phyloP scores from a whole-genome alignment of 2,113 vertebrate genomes.

The Alectura lathami region DNA sequence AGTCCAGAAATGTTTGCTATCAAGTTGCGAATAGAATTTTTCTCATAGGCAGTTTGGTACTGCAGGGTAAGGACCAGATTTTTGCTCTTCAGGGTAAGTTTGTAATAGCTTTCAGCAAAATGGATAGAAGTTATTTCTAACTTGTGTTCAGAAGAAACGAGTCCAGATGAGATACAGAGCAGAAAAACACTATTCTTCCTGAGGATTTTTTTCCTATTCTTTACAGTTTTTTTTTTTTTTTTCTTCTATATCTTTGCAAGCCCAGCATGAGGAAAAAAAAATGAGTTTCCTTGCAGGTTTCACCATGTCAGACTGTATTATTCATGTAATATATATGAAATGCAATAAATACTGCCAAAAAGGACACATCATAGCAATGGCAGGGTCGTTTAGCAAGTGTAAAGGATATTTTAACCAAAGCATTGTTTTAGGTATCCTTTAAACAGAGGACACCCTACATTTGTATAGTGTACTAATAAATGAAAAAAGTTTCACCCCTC shows the following conservation, averaged over 20 bases:
- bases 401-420: background rate
- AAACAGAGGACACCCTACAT: background rate
- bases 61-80: conserved; percentile 33
- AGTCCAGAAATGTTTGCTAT: background rate
- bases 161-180: background rate
- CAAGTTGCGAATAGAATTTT: background rate
- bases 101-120: background rate
- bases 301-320: background rate
- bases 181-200: background rate
- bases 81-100: conserved; percentile 28
- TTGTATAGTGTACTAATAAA: background rate
- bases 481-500: background rate
- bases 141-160: background rate
- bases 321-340: background rate
- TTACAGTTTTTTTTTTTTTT: background rate
- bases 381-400: background rate
- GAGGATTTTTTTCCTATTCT: background rate
- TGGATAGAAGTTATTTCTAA: background rate
- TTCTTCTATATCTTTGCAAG: background rate
- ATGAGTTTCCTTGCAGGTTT: background rate
- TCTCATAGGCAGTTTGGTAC: conserved; percentile 26
- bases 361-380: background rate
- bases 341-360: background rate
- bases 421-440: background rate
- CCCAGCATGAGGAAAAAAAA: background rate